phyloP scores from a whole-genome alignment of 2,113 vertebrate genomes.

The Uropsilus gracilis region DNA sequence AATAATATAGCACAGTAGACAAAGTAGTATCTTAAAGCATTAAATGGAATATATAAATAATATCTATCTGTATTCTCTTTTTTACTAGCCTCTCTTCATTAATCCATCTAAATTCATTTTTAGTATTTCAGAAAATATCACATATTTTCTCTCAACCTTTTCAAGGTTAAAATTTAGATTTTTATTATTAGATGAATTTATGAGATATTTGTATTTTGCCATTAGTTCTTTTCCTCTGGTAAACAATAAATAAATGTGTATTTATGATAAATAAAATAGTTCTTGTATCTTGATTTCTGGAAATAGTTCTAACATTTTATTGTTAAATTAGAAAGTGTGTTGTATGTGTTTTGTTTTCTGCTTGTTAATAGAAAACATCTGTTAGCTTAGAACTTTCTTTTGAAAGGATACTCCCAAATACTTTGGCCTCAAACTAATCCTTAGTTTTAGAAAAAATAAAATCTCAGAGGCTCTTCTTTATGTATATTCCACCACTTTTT shows the following conservation, averaged over 20 bases:
- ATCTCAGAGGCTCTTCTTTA: slow-evolving; percentile 28
- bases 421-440: slow-evolving; percentile 61
- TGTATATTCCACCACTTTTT: slow-evolving; percentile 58
- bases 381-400: slow-evolving; percentile 70
- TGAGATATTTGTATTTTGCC: slow-evolving; percentile 29
- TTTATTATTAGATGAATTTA: slow-evolving; percentile 14
- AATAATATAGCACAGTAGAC: background rate
- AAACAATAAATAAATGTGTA: slow-evolving; percentile 68
- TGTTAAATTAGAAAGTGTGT: slow-evolving; percentile 76
- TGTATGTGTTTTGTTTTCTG: slow-evolving; percentile 81
- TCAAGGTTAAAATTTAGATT: background rate
- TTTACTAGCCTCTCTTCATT: background rate
- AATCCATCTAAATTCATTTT: background rate
- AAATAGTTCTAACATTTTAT: slow-evolving; percentile 74
- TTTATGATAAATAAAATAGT: slow-evolving; percentile 71
- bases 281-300: slow-evolving; percentile 75
- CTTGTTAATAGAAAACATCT: slow-evolving; percentile 83
- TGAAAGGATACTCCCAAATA: slow-evolving; percentile 72
- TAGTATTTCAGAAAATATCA: slow-evolving; percentile 8
- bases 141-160: slow-evolving; percentile 18
- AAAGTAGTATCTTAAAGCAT: background rate
- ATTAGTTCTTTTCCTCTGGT: slow-evolving; percentile 28
- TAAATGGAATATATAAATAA: background rate
- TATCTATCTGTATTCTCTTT: background rate
- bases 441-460: slow-evolving; percentile 60